These are phyloP conservation scores for Phylloscopus whistleri DNA, from an alignment of 2,113 vertebrate species.

Conservation along the genomic window DNA sequence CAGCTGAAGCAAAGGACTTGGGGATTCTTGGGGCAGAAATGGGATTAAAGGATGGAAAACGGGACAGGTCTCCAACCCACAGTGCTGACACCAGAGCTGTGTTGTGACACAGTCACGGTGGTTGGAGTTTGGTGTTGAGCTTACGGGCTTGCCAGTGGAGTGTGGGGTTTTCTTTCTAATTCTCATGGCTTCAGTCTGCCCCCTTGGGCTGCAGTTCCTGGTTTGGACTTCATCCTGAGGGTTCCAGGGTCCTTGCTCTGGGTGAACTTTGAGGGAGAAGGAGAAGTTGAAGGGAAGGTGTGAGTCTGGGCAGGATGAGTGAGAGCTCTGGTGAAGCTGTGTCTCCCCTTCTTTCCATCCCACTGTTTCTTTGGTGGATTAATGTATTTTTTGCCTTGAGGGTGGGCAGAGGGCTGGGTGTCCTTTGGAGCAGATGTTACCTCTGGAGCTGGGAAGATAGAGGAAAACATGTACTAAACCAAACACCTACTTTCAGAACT, in stretches of 20 bases:
- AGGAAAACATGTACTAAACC: background rate
- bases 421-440: background rate
- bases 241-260: background rate
- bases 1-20: background rate
- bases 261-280: background rate
- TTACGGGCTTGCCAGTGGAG: background rate
- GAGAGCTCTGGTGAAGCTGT: background rate
- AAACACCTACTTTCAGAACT: background rate
- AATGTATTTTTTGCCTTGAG: background rate
- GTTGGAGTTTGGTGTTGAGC: background rate
- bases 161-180: background rate
- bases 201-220: background rate
- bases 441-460: background rate
- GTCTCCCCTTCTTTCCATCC: background rate
- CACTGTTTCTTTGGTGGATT: background rate
- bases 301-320: rapidly evolving
- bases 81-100: background rate
- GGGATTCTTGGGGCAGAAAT: background rate
- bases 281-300: background rate
- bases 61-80: background rate
- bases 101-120: rapidly evolving
- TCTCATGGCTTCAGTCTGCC: rapidly evolving
- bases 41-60: background rate
- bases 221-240: background rate
- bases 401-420: background rate